A percentile compares a stretch with the other conserved stretches of the same genome.
These are phyloP conservation scores for Palythoa caribaeorum DNA, from an alignment of 92 coral and sea anemone species.

Conservation along the genomic window DNA sequence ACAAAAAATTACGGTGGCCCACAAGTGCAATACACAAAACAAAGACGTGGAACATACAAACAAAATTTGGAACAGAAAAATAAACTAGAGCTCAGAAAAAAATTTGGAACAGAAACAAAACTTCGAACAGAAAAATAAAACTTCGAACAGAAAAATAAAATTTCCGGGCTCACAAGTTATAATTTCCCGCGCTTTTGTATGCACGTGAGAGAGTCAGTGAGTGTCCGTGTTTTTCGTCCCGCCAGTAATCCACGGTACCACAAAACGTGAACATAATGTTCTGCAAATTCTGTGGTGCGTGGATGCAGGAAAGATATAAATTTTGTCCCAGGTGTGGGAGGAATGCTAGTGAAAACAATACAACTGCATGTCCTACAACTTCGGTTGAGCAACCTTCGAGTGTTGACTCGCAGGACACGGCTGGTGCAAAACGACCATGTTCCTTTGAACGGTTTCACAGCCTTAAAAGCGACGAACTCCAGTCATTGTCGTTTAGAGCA, in stretches of 20 bases:
- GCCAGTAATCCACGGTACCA: slow-evolving; percentile 5
- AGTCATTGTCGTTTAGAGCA: neutral
- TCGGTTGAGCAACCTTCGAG: slow-evolving; percentile 21
- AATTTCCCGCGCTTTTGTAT: slow-evolving; percentile 30
- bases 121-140: neutral
- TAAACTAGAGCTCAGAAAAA: neutral
- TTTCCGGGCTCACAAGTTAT: slow-evolving; percentile 10
- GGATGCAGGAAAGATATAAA: slow-evolving; percentile 31
- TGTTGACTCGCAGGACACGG: slow-evolving; percentile 28
- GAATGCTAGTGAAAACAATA: slow-evolving; percentile 24
- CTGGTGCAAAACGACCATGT: slow-evolving; percentile 23
- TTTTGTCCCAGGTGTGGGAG: slow-evolving; percentile 28
- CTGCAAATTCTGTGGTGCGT: slow-evolving; percentile 36
- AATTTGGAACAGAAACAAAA: neutral
- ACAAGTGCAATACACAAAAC: too few relatives aligned
- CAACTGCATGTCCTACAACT: slow-evolving; percentile 36
- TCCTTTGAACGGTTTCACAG: slow-evolving; percentile 35
- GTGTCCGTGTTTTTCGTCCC: too few relatives aligned
- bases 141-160: too few relatives aligned
- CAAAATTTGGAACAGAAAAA: slow-evolving; percentile 10
- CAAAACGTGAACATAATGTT: slow-evolving; percentile 29
- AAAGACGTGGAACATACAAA: slow-evolving; percentile 15
- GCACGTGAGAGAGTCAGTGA: slow-evolving; percentile 2
- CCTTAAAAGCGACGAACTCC: slow-evolving; percentile 42
- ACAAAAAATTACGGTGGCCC: too few relatives aligned